A percentile compares a stretch with the other conserved stretches of the same genome.
phyloP scores from a whole-genome alignment of 2,888 invertebrate species.

The Unio delphinus region DNA sequence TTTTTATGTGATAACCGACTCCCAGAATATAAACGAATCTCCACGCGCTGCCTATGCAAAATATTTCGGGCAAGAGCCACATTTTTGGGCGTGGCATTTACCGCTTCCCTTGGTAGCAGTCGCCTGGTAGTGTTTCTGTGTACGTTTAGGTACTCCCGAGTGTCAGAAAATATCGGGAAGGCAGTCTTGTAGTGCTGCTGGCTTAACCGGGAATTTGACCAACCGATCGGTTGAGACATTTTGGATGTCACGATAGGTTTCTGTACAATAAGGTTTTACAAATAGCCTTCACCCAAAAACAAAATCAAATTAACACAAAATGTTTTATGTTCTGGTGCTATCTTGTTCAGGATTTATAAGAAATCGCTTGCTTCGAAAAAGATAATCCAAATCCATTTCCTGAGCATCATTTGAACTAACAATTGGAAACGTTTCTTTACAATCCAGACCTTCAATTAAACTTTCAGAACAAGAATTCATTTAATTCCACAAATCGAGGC shows the following conservation, averaged over 20 bases:
- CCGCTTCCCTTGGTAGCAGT: constrained; percentile 37
- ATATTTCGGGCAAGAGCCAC: constrained; percentile 41
- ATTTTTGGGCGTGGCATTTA: constrained; percentile 24
- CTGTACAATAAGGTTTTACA: no score
- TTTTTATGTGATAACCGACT: constrained; percentile 33
- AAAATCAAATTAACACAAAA: no score
- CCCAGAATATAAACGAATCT: constrained; percentile 13
- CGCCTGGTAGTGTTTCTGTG: constrained; percentile 37
- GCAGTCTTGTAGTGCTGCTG: constrained; percentile 39
- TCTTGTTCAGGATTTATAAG: no score
- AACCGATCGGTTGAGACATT: constrained; percentile 42
- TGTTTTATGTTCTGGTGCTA: no score
- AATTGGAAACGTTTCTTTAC: no score
- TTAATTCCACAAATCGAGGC: no score
- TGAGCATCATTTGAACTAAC: no score
- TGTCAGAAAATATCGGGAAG: constrained; percentile 32
- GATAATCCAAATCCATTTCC: no score
- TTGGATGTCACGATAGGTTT: not conserved
- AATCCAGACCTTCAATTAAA: no score
- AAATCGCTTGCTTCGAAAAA: no score
- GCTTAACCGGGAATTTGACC: constrained; percentile 38
- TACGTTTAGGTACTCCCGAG: constrained; percentile 38
- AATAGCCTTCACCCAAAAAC: no score
- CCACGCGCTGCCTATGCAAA: constrained; percentile 31
- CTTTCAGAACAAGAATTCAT: no score